Base-by-base conservation (phyloP, 2,113 vertebrate species). In the Coryphaenoides rupestris region DNA sequence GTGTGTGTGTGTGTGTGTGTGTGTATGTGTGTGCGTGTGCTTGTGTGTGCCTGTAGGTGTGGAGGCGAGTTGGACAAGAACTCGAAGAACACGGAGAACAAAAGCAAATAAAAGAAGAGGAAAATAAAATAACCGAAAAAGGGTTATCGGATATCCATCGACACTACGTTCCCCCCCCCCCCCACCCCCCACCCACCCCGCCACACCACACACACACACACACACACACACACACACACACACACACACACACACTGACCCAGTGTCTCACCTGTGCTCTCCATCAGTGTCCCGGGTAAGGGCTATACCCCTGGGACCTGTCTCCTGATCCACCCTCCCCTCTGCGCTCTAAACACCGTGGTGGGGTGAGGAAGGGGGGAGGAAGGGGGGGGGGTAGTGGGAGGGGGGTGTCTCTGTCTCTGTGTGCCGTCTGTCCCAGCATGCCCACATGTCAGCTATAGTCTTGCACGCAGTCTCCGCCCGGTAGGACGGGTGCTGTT, bases 191-290 rank as follows among this genome's bases (percentile, higher is more conserved):
- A 17, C 46, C 13, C 10, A 3, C 46, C 13, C 12, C 2, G 2
- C 2, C 46, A 47, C 46, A 47, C n/a, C 46, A 47, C 46, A 47
- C 46, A 47, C 46, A 47, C 12, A 24, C 57, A n/a, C 28, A 14
- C 33, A 22, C 58, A 47, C 33, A 21, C 58, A 45, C 58, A 46
- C 58, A 60, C 58, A 46, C 53, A 1, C 55, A 24, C 3, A 23
- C 22, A 26, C 23, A 57, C 21, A 57, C 23, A 57, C 55, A 57
- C 22, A 57, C 55, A 24, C 13, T 26, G 7, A 45, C 19, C 13
- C 58, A 60, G n/a, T 1, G 58, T 60, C 28, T 47, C 58, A 47
- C 45, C 58, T 60, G 58, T 47, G 58, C 46, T 60, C 58, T 47
- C 58, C 40, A 47, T 60, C 58, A 60, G 13, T 47, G 58, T 22